Base-by-base conservation (phyloP, 2,113 vertebrate genomes). In the Aythya baeri region DNA sequence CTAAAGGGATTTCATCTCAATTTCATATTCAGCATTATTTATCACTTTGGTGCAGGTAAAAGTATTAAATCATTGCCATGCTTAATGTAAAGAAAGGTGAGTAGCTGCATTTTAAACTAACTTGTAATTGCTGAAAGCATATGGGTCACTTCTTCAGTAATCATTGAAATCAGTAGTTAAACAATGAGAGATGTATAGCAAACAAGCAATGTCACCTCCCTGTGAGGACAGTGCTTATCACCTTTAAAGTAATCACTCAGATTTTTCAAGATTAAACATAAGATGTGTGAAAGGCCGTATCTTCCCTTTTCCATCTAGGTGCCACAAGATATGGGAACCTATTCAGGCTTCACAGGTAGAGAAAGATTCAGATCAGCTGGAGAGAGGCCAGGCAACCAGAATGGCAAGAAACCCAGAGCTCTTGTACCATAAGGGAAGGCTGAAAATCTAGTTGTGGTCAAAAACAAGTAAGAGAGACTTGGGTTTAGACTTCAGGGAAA, bases 21-120 rank as follows among this genome's bases (percentile, higher is more conserved):
- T 83, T 93, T 86, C 57, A 34, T 43, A 81, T 59, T 84, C 73
- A 88, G 43, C 27, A 78, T 81, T 94, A 84, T 84, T 94, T 86
- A 52, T 91, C 11, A 34, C 74, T 94, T 92, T 87, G 55, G 50
- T 61, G 32, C 44, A 82, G 20, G 65, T 88, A 34, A 65, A 94
- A 73, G 21, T 92, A 84, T 70, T 89, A 54, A 68, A 85, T 76
- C 83, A 46, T 73, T 87, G 29, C 43, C 6, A 0, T 20, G 8
- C 36, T 95, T 92, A 72, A 44, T 43, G 52, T 14, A 23, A 26
- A 49, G 17, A 68, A 34, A 49, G n/a, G n/a, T 83, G 65, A 87
- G 66, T 59, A 80, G 44, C 54, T 80, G 44, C 22, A 71, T 89
- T 86, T 91, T 79, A 75, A 91, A 76, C 14, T 49, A 75, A 7